Evolutionary conservation across 2,888 invertebrate genomes (phyloP), one percentile per base, ranked within the genome.

Genomic region (Mayetiola destructor): DNA sequence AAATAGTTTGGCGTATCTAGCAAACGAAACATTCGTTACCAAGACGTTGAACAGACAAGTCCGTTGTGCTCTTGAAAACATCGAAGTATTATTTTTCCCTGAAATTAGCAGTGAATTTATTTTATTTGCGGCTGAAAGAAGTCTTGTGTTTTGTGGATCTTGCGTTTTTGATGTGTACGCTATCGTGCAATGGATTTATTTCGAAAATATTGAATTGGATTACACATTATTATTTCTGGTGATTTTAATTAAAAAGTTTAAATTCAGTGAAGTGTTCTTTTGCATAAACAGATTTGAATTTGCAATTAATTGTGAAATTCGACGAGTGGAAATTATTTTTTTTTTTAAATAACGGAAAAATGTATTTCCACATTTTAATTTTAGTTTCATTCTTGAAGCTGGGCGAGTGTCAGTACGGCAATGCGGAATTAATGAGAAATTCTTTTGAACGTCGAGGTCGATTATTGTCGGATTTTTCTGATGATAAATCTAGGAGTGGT

Each of bases 401-500:
- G 16, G 12, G 21, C 39, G 18, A 29, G 14, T 56, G 56, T 32
- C 30, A 56, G 8, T 42, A 42, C 55, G 72, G 68, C 54, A 71
- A 70, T 4, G 70, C 70, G 40, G 72, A 72, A 59, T 62, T 72
- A 40, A 67, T 72, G 10, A 35, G 42, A 53, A 39, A 39, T 53
- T 21, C 18, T 5, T 16, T 4, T 4, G 29, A 32, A 23, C 39
- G 58, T 54, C 53, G 37, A 36, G 55, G 58, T 58, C 59, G 58
- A 2, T 16, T 59, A 18, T n/a, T 52, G 32, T 30, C 56, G 21
- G 53, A 53, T 53, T 53, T 53, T n/a, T 16, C 52, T 3, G 29
- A 14, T 29, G 53, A 48, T 35, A 36, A 58, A 52, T 58, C 55
- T 18, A 2, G 54, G 14, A 54, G 54, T 54, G 54, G 35, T 54